Percentiles rank a stretch among this genome's conserved stretches.
Conservation (phyloP, 2,797 vertebrate genomes). For the Mareca strepera region DNA sequence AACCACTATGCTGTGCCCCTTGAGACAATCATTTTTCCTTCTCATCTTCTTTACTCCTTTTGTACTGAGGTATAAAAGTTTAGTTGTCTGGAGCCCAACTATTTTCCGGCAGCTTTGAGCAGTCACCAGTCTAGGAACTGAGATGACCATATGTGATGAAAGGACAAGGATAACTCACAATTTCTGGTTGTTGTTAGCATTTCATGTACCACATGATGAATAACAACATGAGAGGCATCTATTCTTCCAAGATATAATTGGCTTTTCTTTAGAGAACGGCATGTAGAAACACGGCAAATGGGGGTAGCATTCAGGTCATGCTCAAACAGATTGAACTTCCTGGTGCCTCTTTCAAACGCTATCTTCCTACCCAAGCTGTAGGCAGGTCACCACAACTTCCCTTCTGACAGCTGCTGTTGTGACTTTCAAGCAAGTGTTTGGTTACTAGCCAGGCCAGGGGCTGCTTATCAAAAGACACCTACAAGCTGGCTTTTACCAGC, state of each 20-base stretch:
- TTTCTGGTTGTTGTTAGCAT: background rate
- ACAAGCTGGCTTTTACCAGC: background rate
- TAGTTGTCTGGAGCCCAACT: background rate
- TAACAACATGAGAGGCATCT: conserved; percentile 41
- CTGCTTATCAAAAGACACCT: background rate
- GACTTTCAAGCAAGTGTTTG: background rate
- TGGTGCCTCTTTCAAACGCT: background rate
- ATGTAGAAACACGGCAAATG: background rate
- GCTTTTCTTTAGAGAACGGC: background rate
- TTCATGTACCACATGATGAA: conserved; percentile 47
- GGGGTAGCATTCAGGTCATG: conserved; percentile 30
- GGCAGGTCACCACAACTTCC: background rate
- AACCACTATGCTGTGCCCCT: background rate
- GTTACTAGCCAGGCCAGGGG: background rate
- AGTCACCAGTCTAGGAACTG: conserved; percentile 1
- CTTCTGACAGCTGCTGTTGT: background rate
- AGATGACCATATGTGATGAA: conserved; percentile 24
- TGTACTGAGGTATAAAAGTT: conserved; percentile 40
- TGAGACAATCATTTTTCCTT: conserved; percentile 40
- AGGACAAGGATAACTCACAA: conserved; percentile 31
- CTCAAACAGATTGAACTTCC: background rate
- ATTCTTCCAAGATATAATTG: conserved; percentile 59
- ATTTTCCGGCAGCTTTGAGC: conserved; percentile 44
- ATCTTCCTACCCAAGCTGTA: background rate
- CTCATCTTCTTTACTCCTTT: conserved; percentile 58